phyloP scores from a whole-genome alignment of 2,113 vertebrate genomes.

The Sinocyclocheilus rhinocerous region DNA sequence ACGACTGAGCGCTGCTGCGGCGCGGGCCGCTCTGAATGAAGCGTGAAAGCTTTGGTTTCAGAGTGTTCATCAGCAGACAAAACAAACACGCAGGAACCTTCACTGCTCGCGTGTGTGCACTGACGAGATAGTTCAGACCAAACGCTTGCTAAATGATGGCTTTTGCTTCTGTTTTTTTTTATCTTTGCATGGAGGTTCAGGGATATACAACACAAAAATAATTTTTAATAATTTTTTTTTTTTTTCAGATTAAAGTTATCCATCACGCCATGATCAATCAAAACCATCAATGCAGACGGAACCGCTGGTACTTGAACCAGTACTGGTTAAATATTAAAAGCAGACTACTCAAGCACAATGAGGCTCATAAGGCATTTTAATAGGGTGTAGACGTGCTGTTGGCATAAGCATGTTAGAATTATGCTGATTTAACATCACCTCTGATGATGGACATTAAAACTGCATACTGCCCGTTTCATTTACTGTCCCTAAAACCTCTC shows the following conservation, averaged over 20 bases:
- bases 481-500: background rate
- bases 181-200: too few species aligned
- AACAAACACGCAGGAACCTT: slow-evolving; percentile 35
- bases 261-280: too few species aligned
- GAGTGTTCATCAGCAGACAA: slow-evolving; percentile 30
- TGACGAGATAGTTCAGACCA: background rate
- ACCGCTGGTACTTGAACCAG: background rate
- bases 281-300: too few species aligned
- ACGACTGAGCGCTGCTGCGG: background rate
- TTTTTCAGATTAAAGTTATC: too few species aligned
- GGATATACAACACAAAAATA: too few species aligned
- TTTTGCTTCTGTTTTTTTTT: too few species aligned
- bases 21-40: slow-evolving; percentile 43
- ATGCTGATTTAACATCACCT: background rate
- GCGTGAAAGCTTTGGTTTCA: slow-evolving; percentile 27
- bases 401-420: background rate
- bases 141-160: too few species aligned
- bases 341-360: background rate
- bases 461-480: background rate
- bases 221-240: too few species aligned
- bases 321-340: background rate
- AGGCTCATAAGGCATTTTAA: background rate
- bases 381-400: background rate
- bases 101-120: background rate
- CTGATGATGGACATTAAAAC: background rate